Evolutionary conservation across 1,140 invertebrate genomes (phyloP).

Genomic region (Caenorhabditis tropicalis): DNA sequence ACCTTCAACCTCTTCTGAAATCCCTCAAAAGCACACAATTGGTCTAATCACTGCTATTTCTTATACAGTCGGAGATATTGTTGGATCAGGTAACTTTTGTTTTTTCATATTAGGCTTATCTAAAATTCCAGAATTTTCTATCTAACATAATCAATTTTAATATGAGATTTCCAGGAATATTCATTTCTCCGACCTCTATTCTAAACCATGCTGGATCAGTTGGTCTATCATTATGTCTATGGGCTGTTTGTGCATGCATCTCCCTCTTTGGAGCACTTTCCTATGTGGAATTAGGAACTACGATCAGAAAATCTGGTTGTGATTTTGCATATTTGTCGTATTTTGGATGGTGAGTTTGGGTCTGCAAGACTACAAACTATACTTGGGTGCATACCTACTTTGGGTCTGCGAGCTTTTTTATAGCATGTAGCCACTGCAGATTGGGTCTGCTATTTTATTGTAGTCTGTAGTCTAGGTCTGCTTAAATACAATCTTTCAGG

Average conservation of each 20-base stretch:
- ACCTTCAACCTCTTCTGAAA: not conserved
- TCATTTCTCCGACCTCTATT: conserved; percentile 67
- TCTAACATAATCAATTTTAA: too few species aligned
- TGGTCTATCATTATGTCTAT: conserved; percentile 66
- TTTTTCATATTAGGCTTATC: not conserved
- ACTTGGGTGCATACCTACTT: too few species aligned
- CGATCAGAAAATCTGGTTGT: conserved; percentile 65
- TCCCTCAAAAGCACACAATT: conserved; percentile 53
- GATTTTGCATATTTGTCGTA: conserved; percentile 69
- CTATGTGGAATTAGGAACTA: conserved; percentile 67
- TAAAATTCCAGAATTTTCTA: not conserved
- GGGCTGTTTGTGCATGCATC: conserved; percentile 63
- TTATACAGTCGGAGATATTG: conserved; percentile 67
- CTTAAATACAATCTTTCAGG: conserved; percentile 60
- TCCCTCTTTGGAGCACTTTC: conserved; percentile 68
- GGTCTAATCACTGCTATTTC: conserved; percentile 63
- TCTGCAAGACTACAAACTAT: too few species aligned
- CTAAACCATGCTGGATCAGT: conserved; percentile 63
- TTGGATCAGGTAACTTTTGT: conserved; percentile 59
- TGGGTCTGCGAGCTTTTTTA: too few species aligned
- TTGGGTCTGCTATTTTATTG: too few species aligned
- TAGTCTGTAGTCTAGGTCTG: too few species aligned
- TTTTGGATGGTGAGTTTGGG: conserved; percentile 61
- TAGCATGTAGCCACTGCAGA: too few species aligned
- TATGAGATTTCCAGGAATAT: conserved; percentile 59